These are phyloP conservation scores for Melipona bicolor DNA, from an alignment of 2,888 invertebrate species.

Conservation along the genomic window DNA sequence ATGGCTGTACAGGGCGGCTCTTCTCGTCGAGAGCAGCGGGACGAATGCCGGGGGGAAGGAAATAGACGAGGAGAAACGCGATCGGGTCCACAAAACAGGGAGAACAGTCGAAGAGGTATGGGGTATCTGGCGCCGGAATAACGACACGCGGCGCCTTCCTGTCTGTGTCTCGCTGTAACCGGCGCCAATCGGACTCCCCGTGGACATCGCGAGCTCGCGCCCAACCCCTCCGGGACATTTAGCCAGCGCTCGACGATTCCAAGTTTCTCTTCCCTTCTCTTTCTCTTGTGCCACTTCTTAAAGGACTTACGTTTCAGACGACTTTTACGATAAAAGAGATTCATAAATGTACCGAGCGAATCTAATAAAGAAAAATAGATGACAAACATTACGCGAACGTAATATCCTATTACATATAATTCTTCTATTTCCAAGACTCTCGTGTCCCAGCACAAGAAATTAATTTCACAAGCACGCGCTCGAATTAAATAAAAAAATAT, in stretches of 20 bases:
- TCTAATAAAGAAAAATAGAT: too few species aligned
- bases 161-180: slow-evolving; percentile 75
- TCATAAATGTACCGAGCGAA: too few species aligned
- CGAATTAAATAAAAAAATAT: too few species aligned
- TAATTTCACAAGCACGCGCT: too few species aligned
- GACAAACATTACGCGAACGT: too few species aligned
- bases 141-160: slow-evolving; percentile 73
- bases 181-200: slow-evolving; percentile 76
- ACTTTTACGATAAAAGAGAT: too few species aligned
- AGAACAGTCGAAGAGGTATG: slow-evolving; percentile 29
- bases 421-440: too few species aligned
- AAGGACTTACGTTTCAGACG: too few species aligned
- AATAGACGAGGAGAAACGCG: slow-evolving; percentile 7
- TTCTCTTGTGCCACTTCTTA: neutral
- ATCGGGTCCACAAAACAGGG: slow-evolving; percentile 26
- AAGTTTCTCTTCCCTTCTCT: slow-evolving; percentile 1
- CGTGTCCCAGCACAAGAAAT: too few species aligned
- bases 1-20: slow-evolving; percentile 16
- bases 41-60: slow-evolving; percentile 34
- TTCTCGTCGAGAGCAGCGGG: slow-evolving; percentile 5
- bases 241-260: slow-evolving; percentile 24
- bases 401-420: too few species aligned
- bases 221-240: slow-evolving; percentile 33
- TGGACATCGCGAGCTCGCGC: slow-evolving; percentile 23
- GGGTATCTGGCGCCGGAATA: slow-evolving; percentile 75